phyloP scores from a whole-genome alignment of 2,888 invertebrate genomes.

The Abrostola triplasia region DNA sequence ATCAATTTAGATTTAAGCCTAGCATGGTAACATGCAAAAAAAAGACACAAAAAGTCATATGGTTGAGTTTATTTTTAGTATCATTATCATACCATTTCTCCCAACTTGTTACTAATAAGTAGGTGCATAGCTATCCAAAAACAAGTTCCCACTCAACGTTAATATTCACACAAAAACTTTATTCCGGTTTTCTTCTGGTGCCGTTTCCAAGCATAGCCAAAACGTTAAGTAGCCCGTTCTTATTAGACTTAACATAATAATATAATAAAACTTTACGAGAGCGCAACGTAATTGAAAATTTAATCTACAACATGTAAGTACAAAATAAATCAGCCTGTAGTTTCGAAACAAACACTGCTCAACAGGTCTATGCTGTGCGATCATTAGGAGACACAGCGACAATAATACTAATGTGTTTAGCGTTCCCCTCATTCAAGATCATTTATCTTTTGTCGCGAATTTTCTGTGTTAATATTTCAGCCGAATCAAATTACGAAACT shows the following conservation, averaged over 20 bases:
- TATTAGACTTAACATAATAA: slow-evolving; percentile 15
- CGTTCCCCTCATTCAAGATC: slow-evolving; percentile 52
- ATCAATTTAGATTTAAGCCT: no score
- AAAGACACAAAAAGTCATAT: no score
- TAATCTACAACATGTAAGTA: slow-evolving; percentile 21
- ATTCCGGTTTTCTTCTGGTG: no score
- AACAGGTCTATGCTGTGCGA: slow-evolving; percentile 50
- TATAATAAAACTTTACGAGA: slow-evolving; percentile 20
- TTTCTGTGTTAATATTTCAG: slow-evolving; percentile 84
- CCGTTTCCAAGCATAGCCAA: neutral
- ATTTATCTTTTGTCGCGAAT: slow-evolving; percentile 73
- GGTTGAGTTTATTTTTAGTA: no score
- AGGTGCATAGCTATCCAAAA: no score
- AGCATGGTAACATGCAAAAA: no score
- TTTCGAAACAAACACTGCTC: slow-evolving; percentile 32
- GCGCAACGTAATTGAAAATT: slow-evolving; percentile 32
- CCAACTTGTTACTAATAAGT: no score
- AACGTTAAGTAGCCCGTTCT: slow-evolving; percentile 2
- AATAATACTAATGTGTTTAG: slow-evolving; percentile 61
- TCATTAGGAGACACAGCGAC: slow-evolving; percentile 55
- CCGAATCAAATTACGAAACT: slow-evolving; percentile 83
- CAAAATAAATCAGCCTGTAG: slow-evolving; percentile 22
- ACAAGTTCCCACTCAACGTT: no score
- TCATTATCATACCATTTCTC: no score
- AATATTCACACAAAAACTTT: no score